These are phyloP conservation scores for Drosophila watanabei DNA, from an alignment of 1,140 invertebrate genomes.

Conservation along the genomic window DNA sequence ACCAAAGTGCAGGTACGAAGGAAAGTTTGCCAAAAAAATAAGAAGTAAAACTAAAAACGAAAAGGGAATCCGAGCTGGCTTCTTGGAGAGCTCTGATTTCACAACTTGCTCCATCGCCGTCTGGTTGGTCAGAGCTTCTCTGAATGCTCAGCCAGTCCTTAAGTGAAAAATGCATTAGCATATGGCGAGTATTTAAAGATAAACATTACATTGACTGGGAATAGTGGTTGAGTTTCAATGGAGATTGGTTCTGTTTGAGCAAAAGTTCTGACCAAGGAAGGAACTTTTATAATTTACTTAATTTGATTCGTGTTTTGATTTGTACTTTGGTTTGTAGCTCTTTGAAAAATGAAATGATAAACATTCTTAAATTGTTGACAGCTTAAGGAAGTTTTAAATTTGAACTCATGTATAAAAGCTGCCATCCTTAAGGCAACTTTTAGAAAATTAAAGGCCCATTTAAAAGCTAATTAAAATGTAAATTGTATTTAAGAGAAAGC, in stretches of 20 bases:
- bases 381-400: not conserved
- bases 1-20: constrained; percentile 43
- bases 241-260: constrained; percentile 27
- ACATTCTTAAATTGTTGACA: not conserved
- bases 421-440: not conserved
- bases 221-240: constrained; percentile 31
- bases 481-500: not conserved
- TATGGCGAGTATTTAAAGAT: constrained; percentile 40
- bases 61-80: constrained; percentile 17
- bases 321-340: not conserved
- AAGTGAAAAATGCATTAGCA: constrained; percentile 47
- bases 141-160: constrained; percentile 28
- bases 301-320: constrained; percentile 26
- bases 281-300: constrained; percentile 31
- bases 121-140: constrained; percentile 33
- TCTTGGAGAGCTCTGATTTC: constrained; percentile 34
- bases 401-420: not conserved
- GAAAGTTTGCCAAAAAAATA: constrained; percentile 18
- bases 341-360: not conserved
- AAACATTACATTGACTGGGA: constrained; percentile 27
- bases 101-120: constrained; percentile 42
- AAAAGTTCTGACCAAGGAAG: not conserved
- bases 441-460: not conserved
- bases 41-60: not conserved
- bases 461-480: constrained; percentile 9